Evolutionary conservation across 2,797 vertebrate species (phyloP), one percentile per base, ranked within the genome.

Genomic region (Hozukius guyotensis): DNA sequence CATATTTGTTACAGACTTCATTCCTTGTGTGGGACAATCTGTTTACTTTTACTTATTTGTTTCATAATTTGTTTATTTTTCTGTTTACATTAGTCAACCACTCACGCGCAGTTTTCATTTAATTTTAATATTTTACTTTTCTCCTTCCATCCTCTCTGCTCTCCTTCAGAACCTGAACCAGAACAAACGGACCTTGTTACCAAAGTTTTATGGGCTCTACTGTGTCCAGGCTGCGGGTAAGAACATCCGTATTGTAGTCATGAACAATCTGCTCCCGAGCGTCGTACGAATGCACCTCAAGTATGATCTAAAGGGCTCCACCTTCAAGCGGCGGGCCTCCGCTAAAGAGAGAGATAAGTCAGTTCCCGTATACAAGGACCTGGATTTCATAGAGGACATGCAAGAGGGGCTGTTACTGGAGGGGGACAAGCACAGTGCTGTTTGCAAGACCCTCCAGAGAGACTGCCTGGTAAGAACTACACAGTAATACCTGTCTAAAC

Each of bases 291-390:
- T 99, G 98, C 98, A 99, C 88, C 95, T 97, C 46, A 99, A 98
- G 73, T 99, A 96, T 1, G 98, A 99, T 90, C 94, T 99, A 10
- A 99, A 99, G 85, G 98, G 98, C 81, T 99, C 98, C 68, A 99
- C 98, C 2, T 97, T 97, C 80, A 99, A 98, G 55, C 95, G 98
- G 0, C 94, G 97, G 0, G 98, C 98, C 0, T 98, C 97, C 0
- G 94, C 93, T 1, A 98, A 97, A 69, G 98, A 99, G 89, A 89
- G 96, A 6, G 97, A 96, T 0, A 99, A 99, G 72, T 77, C 80
- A 0, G 88, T 96, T 36, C 98, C 98, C 1, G 99, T 98, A 0
- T 97, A 90, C 93, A 99, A 99, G 92, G 98, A 99, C 94, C 85
- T 99, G 89, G 98, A 99, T 89, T 99, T 99, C 73, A 87, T 98